Evolutionary conservation across 2,888 invertebrate genomes (phyloP), one percentile per base, ranked within the genome.

Genomic region (Tachystola acroxantha): DNA sequence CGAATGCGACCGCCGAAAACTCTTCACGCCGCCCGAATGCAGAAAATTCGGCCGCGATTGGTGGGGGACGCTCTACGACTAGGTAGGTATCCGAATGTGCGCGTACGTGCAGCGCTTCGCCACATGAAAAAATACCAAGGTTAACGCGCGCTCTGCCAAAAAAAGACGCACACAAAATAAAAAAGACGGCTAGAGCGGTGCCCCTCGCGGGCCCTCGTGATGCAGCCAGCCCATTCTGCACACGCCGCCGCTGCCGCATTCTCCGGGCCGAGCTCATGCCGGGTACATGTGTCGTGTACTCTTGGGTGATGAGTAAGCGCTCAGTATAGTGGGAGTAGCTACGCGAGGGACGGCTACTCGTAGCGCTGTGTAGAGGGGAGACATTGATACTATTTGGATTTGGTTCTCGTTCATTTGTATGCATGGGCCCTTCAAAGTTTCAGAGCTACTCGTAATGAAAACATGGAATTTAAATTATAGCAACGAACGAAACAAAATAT

Each of bases 111-210:
- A 79, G 63, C 81, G 82, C 81, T 80, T 78, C 73, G 77, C 79
- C 82, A n/a, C n/a, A 81, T 82, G 82, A 79, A 79, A 79, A 86
- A 85, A 77, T 75, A n/a, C 78, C 86, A 86, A 86, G 86, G 85
- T 84, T 84, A 85, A 76, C 77, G 73, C 80, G 80, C 82, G 84
- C 68, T n/a, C n/a, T 84, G 85, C 85, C 86, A 82, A 86, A 86
- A 86, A 85, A 86, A 86, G 86, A 85, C 85, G 79, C 81, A 81
- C 81, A 78, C 85, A 77, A 80, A 81, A 82, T 80, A 71, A 75
- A 82, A 80, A 79, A 82, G 79, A 78, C 72, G 77, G 80, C 9
- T n/a, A n/a, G 79, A 78, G 70, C 68, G 69, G 75, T 69, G 73
- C 82, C 69, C 77, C 79, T 68, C 64, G 66, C 65, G 75, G 72